phyloP scores from a whole-genome alignment of 2,888 invertebrate genomes.

The Autographa gamma region DNA sequence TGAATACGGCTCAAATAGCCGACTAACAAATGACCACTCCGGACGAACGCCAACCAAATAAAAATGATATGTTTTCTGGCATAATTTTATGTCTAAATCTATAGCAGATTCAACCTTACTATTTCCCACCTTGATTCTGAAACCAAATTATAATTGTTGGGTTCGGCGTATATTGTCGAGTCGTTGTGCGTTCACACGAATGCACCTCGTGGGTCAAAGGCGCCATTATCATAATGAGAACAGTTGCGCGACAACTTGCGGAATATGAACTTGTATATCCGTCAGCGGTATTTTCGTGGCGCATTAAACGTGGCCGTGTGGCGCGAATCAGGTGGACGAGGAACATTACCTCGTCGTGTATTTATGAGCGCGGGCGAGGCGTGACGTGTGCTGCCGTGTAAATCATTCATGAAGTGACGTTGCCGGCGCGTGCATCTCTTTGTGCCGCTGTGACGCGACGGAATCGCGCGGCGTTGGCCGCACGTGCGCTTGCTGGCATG shows the following conservation, averaged over 20 bases:
- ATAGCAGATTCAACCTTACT: slow-evolving; percentile 56
- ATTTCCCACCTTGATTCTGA: slow-evolving; percentile 63
- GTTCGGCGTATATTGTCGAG: neutral
- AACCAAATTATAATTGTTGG: slow-evolving; percentile 47
- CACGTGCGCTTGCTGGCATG: neutral
- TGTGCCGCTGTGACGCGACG: neutral
- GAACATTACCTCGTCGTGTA: slow-evolving; percentile 36
- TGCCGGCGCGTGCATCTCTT: slow-evolving; percentile 1
- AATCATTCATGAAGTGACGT: slow-evolving; percentile 56
- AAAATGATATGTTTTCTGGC: slow-evolving; percentile 71
- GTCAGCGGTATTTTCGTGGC: slow-evolving; percentile 6
- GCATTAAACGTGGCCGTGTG: slow-evolving; percentile 17
- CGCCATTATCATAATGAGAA: slow-evolving; percentile 31
- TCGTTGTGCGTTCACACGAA: neutral
- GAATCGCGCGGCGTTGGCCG: neutral
- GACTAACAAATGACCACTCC: slow-evolving; percentile 67
- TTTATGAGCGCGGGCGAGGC: slow-evolving; percentile 44
- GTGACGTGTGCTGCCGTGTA: slow-evolving; percentile 35
- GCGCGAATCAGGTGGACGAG: slow-evolving; percentile 14
- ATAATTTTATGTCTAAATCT: slow-evolving; percentile 65
- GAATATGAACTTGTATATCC: slow-evolving; percentile 15
- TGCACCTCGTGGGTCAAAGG: slow-evolving; percentile 13
- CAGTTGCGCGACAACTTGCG: slow-evolving; percentile 2
- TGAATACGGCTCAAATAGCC: slow-evolving; percentile 65
- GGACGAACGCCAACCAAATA: slow-evolving; percentile 67